Evolutionary conservation across 2,113 vertebrate genomes (phyloP), one percentile per base, ranked within the genome.

Genomic region (Platycercus adscitus): DNA sequence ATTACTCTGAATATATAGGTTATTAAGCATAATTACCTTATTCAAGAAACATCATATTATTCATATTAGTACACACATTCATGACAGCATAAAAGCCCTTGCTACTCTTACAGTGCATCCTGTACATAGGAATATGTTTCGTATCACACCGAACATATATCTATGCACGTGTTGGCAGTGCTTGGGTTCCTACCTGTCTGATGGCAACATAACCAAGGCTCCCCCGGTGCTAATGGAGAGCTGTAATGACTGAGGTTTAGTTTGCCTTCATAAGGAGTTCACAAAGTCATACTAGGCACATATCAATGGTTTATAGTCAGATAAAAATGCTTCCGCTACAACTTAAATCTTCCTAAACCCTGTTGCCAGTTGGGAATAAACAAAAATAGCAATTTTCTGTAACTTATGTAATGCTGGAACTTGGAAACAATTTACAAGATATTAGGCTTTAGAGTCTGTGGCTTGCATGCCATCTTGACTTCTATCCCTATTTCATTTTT

Each of bases 11-110:
- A 91, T 71, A 81, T 78, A 83, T 70, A 78, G 49, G 53, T 91
- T 87, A 96, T 86, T 94, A 93, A 80, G 52, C 61, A 76, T 92
- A 90, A 95, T 92, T 88, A 79, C 35, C 46, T 69, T 91, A 52
- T 73, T 94, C 65, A 66, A 91, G 86, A 87, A 93, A 94, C 77
- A 87, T 21, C 29, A 69, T 41, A 75, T 81, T 76, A 88, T 78
- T 94, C 17, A n/a, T 41, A 86, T 47, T 60, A 64, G 55, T 70
- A 68, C 29, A 82, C 23, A 46, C 9, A 80, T 9, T 60, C 52
- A 41, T n/a, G 80, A 33, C 52, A 92, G 26, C 16, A 52, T 19
- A 61, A 61, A 64, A 81, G 28, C 55, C 35, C 2, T 35, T 78
- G 20, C 43, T 88, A 7, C 19, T 58, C 47, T 72, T 86, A 13